These are phyloP conservation scores for Myripristis jacobus DNA, from an alignment of 2,797 vertebrate genomes.

Conservation along the genomic window DNA sequence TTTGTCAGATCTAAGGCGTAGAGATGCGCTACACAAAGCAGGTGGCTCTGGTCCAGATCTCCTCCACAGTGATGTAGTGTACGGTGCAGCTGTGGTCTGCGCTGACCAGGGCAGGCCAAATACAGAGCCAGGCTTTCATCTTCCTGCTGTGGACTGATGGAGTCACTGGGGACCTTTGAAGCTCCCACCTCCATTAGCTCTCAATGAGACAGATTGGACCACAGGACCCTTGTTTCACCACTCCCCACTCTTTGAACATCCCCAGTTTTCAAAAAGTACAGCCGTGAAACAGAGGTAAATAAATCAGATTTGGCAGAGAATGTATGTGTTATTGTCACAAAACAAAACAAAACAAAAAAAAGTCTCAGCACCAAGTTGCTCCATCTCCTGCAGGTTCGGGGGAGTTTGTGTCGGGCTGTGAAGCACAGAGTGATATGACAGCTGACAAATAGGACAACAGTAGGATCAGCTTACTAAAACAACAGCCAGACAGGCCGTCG, in stretches of 20 bases:
- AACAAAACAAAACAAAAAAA: background rate
- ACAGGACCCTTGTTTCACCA: background rate
- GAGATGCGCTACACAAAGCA: background rate
- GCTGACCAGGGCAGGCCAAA: constrained; percentile 41
- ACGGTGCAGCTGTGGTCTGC: constrained; percentile 52
- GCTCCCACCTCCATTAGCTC: constrained; percentile 70
- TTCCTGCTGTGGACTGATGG: constrained; percentile 57
- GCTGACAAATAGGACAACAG: constrained; percentile 62
- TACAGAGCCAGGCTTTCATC: constrained; percentile 63
- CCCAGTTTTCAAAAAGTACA: constrained; percentile 36
- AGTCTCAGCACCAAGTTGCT: constrained; percentile 35
- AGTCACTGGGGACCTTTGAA: constrained; percentile 57
- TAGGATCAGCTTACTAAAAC: constrained; percentile 62
- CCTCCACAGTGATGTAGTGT: background rate
- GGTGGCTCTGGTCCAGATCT: background rate
- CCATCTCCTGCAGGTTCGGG: constrained; percentile 68
- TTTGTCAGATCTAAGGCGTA: constrained; percentile 1
- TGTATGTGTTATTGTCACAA: too few species aligned
- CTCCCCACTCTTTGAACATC: constrained; percentile 25
- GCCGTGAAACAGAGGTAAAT: constrained; percentile 59
- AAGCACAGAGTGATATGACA: constrained; percentile 56
- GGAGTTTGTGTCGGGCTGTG: constrained; percentile 61
- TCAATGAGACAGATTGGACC: constrained; percentile 40
- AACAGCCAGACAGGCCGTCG: constrained; percentile 57
- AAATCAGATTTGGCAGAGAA: constrained; percentile 18